Evolutionary conservation across 2,888 invertebrate species (phyloP).

Genomic region (Dryocosmus kuriphilus): DNA sequence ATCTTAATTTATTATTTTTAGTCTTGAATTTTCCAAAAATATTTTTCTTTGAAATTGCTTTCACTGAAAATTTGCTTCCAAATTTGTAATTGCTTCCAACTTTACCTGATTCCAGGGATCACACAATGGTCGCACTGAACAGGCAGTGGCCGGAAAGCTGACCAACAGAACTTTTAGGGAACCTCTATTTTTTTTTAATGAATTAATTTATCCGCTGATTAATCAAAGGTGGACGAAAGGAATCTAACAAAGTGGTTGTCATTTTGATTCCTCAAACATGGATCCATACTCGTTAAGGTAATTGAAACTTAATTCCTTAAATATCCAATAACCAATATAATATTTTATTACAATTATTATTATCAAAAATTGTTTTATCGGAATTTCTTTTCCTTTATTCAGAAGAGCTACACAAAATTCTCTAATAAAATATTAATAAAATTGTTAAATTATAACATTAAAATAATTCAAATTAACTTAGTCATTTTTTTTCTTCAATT

Average conservation of each 20-base stretch:
- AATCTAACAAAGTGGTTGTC: slow-evolving; percentile 13
- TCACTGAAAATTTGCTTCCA: no score
- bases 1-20: no score
- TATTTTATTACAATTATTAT: no score
- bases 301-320: slow-evolving; percentile 20
- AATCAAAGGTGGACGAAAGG: neutral
- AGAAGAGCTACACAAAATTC: no score
- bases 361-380: neutral
- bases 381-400: no score
- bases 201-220: slow-evolving; percentile 29
- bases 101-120: slow-evolving; percentile 2
- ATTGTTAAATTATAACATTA: no score
- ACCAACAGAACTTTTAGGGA: slow-evolving; percentile 29
- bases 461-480: no score
- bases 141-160: slow-evolving; percentile 9
- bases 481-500: no score
- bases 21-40: no score
- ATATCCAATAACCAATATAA: no score
- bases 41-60: no score
- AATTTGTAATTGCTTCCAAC: neutral
- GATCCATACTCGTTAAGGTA: slow-evolving; percentile 73
- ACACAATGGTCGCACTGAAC: slow-evolving; percentile 6
- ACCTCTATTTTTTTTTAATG: neutral
- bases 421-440: no score
- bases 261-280: slow-evolving; percentile 57